These are phyloP conservation scores for Pogonocichla stellata DNA, from an alignment of 2,113 vertebrate species.

Conservation along the genomic window DNA sequence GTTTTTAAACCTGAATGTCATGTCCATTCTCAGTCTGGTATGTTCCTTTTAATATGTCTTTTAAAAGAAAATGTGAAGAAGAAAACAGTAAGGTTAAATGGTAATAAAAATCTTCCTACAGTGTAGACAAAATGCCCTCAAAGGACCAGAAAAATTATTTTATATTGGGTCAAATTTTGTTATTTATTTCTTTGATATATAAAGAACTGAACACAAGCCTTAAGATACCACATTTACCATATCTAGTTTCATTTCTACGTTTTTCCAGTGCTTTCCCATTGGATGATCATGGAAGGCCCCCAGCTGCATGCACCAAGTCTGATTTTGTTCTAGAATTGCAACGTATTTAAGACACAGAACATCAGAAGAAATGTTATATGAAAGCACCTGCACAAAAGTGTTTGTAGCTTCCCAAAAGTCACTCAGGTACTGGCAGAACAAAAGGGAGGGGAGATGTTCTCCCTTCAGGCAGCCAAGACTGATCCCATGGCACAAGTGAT, in stretches of 20 bases:
- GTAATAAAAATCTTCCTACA: neutral
- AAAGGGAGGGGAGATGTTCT: neutral
- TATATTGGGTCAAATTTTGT: neutral
- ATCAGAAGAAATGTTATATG: neutral
- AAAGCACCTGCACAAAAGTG: neutral
- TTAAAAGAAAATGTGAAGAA: neutral
- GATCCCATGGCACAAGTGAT: neutral
- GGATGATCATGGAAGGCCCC: neutral
- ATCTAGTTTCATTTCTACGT: neutral
- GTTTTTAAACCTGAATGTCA: conserved; percentile 64
- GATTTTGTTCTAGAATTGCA: neutral
- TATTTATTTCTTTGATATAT: neutral
- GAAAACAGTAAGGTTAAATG: neutral
- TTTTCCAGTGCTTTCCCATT: neutral
- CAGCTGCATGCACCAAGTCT: neutral
- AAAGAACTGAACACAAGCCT: neutral
- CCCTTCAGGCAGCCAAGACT: neutral
- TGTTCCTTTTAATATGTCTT: conserved; percentile 39
- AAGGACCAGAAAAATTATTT: neutral
- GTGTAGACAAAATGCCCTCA: neutral
- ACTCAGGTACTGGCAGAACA: neutral
- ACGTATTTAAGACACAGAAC: neutral
- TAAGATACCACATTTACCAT: neutral
- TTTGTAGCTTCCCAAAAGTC: neutral
- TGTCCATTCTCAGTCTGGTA: conserved; percentile 23